Base-by-base conservation (phyloP, 2,888 invertebrate species). In the Helleia helle region DNA sequence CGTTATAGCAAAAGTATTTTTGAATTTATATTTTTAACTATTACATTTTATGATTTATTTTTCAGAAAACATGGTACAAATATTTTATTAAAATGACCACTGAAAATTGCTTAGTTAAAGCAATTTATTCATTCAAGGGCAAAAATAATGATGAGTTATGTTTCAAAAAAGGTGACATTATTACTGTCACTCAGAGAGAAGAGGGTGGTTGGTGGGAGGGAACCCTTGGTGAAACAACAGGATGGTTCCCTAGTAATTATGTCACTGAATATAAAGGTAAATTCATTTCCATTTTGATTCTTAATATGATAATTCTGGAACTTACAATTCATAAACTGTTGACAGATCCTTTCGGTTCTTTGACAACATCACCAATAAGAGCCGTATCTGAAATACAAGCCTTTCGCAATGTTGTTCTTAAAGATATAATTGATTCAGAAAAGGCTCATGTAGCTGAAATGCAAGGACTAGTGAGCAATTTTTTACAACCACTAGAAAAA, bases 161-260 rank as follows among this genome's bases (percentile, higher is more conserved):
- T 68, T 97, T 99, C 75, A 92, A 92, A 59, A 98, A 97, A 76
- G 96, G 97, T 40, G 99, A 99, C 76, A 87, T 97, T 53, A 98
- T 99, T 56, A 96, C 96, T 25, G 93, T 99, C 42, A 97, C 98
- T 22, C 99, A 99, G 75, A 90, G 90, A 44, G 93, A 95, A 62
- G 97, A 98, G 62, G 99, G 97, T 40, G 98, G 98, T 29, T 99
- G 99, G 99, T 99, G 99, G 99, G 99, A 99, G 86, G 99, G 99
- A 8, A 99, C 98, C 5, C 85, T 98, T 36, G 91, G 92, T 46
- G 97, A 95, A 55, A 94, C 94, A 69, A 98, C 98, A 49, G 98
- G 97, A 60, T 99, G 98, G 98, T 99, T 99, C 86, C 98, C 98
- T 47, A 95, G 95, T 65, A 98, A 98, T 83, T 98, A 97, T 87